These are phyloP conservation scores for Amazona finschi DNA, from an alignment of 2,797 vertebrate genomes.

Conservation along the genomic window DNA sequence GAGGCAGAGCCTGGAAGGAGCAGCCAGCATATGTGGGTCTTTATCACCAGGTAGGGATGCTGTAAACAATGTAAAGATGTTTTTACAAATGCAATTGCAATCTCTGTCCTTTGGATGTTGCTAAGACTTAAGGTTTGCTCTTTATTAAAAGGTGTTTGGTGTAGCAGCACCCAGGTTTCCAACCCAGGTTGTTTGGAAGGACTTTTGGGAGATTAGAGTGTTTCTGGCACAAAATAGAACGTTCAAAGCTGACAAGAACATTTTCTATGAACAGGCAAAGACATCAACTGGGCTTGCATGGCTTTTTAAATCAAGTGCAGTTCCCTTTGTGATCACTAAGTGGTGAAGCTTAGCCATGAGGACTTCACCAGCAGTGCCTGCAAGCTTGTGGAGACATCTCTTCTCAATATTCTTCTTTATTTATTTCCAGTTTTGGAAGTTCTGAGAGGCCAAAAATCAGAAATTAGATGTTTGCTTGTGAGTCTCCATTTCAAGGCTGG, in stretches of 20 bases:
- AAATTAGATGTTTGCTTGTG: background rate
- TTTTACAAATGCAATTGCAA: background rate
- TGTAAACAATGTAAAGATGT: background rate
- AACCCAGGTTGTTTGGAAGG: background rate
- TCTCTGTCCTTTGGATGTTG: background rate
- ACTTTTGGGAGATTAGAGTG: background rate
- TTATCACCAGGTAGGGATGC: background rate
- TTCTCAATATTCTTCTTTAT: background rate
- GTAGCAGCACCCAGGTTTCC: background rate
- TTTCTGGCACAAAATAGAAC: background rate
- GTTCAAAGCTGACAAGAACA: background rate
- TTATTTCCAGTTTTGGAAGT: background rate
- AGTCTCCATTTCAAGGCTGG: background rate
- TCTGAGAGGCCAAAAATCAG: background rate
- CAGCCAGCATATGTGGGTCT: accelerated
- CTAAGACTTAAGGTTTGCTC: background rate
- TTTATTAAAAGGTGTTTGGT: background rate
- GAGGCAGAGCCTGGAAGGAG: background rate
- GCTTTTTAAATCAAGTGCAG: background rate
- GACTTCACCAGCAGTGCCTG: background rate
- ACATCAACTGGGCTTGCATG: accelerated
- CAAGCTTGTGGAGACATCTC: background rate
- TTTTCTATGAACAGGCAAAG: background rate
- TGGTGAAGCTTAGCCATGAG: background rate
- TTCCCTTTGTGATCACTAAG: background rate